Percentiles rank a stretch among this genome's conserved stretches.
Conservation (phyloP, 2,797 vertebrate species). For the Micropoecilia bifurca region DNA sequence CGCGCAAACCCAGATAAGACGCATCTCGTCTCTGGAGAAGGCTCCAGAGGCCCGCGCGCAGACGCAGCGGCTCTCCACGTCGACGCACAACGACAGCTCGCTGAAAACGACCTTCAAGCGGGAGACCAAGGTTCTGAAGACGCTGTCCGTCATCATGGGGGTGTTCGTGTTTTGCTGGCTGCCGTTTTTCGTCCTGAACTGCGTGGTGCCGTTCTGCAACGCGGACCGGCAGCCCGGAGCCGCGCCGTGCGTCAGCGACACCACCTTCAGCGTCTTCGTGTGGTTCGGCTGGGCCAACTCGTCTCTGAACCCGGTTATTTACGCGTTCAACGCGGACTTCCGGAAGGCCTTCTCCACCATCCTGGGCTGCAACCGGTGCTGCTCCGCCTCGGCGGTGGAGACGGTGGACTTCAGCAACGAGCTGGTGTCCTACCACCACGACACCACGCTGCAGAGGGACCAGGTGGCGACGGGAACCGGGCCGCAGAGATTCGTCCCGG, state of each 20-base stretch:
- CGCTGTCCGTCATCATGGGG: slow-evolving; percentile 83
- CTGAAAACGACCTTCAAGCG: slow-evolving; percentile 81
- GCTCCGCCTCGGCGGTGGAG: slow-evolving; percentile 73
- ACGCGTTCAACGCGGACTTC: slow-evolving; percentile 85
- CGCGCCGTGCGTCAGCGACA: slow-evolving; percentile 79
- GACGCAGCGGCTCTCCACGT: slow-evolving; percentile 55
- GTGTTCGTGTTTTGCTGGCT: slow-evolving; percentile 86
- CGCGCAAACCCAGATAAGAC: slow-evolving; percentile 82
- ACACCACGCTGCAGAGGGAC: slow-evolving; percentile 80
- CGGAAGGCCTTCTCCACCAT: slow-evolving; percentile 80
- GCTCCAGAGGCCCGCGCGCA: slow-evolving; percentile 65
- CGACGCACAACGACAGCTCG: slow-evolving; percentile 73
- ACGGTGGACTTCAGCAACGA: slow-evolving; percentile 84
- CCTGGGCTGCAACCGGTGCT: slow-evolving; percentile 78
- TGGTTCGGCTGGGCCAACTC: slow-evolving; percentile 89
- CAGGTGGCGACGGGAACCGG: slow-evolving; percentile 25
- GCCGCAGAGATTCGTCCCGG: slow-evolving; percentile 52
- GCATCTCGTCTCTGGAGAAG: slow-evolving; percentile 81
- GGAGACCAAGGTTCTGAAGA: slow-evolving; percentile 86
- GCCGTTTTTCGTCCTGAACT: slow-evolving; percentile 87
- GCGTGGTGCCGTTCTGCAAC: slow-evolving; percentile 82
- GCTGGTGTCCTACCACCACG: slow-evolving; percentile 82
- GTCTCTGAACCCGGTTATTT: slow-evolving; percentile 84
- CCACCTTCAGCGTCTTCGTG: slow-evolving; percentile 80
- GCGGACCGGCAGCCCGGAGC: slow-evolving; percentile 28